Conservation (phyloP, 2,888 invertebrate genomes). For the Pyralis farinalis region DNA sequence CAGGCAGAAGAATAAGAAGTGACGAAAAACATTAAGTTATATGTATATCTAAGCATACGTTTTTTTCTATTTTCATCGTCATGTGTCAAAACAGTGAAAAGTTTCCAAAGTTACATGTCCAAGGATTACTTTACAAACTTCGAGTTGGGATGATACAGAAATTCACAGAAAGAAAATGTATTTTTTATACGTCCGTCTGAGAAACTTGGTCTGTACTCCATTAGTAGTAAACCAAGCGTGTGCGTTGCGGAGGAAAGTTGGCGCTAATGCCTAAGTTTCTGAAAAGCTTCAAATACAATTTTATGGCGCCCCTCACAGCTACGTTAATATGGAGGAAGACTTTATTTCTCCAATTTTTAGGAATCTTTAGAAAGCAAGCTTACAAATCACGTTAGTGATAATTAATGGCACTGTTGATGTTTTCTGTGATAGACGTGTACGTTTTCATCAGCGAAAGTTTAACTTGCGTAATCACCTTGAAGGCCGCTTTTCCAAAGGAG, state of each 20-base stretch:
- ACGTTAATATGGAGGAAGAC: slow-evolving; percentile 23
- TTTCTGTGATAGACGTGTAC: too few species aligned
- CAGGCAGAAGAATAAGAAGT: too few species aligned
- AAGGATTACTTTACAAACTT: slow-evolving; percentile 16
- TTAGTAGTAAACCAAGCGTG: slow-evolving; percentile 66
- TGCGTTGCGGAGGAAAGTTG: slow-evolving; percentile 63
- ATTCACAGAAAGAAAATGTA: slow-evolving; percentile 41
- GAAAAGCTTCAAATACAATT: slow-evolving; percentile 64
- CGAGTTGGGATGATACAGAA: slow-evolving; percentile 42
- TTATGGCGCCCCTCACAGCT: slow-evolving; percentile 29
- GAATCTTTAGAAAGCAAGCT: too few species aligned
- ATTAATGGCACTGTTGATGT: too few species aligned
- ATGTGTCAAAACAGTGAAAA: neutral
- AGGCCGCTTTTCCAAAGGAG: too few species aligned
- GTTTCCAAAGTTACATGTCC: neutral
- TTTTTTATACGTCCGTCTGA: slow-evolving; percentile 32
- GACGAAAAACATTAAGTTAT: too few species aligned
- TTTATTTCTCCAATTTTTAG: neutral
- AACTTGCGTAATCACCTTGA: too few species aligned
- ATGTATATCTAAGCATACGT: too few species aligned
- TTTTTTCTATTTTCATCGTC: too few species aligned
- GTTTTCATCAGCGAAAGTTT: too few species aligned
- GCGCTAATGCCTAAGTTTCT: slow-evolving; percentile 63
- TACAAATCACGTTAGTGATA: too few species aligned
- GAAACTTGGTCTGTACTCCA: slow-evolving; percentile 58